Conservation (phyloP, 1,140 invertebrate species). For the Rhagoletis zephyria region DNA sequence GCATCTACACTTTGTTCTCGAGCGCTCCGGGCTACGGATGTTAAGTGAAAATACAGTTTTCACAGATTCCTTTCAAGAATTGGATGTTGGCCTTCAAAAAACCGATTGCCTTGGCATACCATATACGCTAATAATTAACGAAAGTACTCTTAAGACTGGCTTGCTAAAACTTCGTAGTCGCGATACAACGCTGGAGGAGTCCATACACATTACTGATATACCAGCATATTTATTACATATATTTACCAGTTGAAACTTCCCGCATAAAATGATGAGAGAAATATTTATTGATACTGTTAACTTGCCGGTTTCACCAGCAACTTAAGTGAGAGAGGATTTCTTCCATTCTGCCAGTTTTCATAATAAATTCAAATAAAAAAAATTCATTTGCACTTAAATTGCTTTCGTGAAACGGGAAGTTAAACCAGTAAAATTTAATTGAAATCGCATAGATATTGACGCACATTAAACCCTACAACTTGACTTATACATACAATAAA, state of each 20-base stretch:
- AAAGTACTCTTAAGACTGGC: conserved; percentile 81
- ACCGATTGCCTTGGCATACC: conserved; percentile 78
- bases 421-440: conserved; percentile 71
- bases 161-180: conserved; percentile 81
- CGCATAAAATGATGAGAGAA: background rate
- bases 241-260: conserved; percentile 51
- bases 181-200: conserved; percentile 79
- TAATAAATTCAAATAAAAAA: no score
- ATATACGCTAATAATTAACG: conserved; percentile 80
- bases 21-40: conserved; percentile 72
- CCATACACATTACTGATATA: conserved; percentile 70
- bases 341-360: no score
- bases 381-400: no score
- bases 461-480: conserved; percentile 82
- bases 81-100: conserved; percentile 63
- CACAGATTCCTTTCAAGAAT: conserved; percentile 57
- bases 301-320: background rate
- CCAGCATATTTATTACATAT: conserved; percentile 71
- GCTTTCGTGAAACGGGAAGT: no score
- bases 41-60: conserved; percentile 60
- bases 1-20: conserved; percentile 75
- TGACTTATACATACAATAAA: conserved; percentile 81
- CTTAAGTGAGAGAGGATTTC: no score
- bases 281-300: background rate
- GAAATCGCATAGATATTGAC: conserved; percentile 84